Evolutionary conservation across 2,113 vertebrate genomes (phyloP).

Genomic region (Coptodon bakossiorum): DNA sequence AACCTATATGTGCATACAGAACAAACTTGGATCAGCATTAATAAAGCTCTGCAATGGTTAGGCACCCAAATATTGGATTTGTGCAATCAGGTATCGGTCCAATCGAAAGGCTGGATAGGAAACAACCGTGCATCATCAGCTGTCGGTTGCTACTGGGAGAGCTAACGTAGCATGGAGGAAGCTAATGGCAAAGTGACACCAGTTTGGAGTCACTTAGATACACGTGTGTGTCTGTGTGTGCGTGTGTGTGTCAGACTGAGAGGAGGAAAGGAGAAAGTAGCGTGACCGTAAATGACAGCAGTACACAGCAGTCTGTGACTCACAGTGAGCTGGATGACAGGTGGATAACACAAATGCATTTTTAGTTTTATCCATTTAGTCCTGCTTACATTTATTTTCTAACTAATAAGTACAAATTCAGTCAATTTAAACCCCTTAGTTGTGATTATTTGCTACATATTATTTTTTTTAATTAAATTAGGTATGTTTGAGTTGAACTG

Average conservation of each 20-base stretch:
- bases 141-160: neutral
- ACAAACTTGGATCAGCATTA: neutral
- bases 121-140: neutral
- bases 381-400: neutral
- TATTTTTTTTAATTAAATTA: neutral
- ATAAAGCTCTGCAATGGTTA: neutral
- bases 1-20: neutral
- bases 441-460: neutral
- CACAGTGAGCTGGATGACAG: neutral
- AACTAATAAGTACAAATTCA: neutral
- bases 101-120: neutral
- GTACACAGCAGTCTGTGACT: neutral
- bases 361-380: neutral
- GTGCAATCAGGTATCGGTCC: neutral
- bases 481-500: neutral
- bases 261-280: neutral
- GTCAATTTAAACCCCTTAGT: neutral
- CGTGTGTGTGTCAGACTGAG: neutral
- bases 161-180: neutral
- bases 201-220: neutral
- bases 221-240: neutral
- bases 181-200: neutral
- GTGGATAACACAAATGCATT: neutral
- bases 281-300: neutral
- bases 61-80: neutral